phyloP scores from a whole-genome alignment of 2,113 vertebrate genomes.

The Mus pahari region DNA sequence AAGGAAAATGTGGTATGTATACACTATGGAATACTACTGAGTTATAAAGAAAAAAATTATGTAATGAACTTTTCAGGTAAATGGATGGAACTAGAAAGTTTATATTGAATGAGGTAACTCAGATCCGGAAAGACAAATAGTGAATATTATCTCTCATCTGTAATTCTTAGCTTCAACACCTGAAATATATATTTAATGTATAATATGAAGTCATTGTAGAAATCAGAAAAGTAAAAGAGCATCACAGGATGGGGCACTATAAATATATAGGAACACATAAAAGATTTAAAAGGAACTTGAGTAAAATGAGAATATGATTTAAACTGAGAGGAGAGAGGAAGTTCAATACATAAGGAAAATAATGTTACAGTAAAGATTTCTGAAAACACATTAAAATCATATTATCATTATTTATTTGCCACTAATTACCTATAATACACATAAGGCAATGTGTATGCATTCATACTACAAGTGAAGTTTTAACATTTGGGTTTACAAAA shows the following conservation, averaged over 20 bases:
- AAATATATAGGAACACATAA: background rate
- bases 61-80: background rate
- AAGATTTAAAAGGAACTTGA: background rate
- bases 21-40: background rate
- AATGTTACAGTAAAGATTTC: background rate
- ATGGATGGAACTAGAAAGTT: background rate
- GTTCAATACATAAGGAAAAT: background rate
- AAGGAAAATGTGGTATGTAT: background rate
- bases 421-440: background rate
- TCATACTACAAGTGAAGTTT: background rate
- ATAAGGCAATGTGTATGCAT: background rate
- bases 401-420: background rate
- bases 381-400: background rate
- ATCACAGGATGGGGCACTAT: background rate
- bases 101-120: background rate
- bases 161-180: background rate
- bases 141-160: fast-evolving
- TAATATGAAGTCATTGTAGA: background rate
- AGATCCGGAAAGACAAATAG: background rate
- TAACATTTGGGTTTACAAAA: background rate
- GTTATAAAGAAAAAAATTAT: background rate
- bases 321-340: background rate
- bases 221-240: background rate
- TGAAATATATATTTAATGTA: background rate
- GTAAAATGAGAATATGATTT: background rate